Evolutionary conservation across 2,888 invertebrate genomes (phyloP).

Genomic region (Acleris sparsana): DNA sequence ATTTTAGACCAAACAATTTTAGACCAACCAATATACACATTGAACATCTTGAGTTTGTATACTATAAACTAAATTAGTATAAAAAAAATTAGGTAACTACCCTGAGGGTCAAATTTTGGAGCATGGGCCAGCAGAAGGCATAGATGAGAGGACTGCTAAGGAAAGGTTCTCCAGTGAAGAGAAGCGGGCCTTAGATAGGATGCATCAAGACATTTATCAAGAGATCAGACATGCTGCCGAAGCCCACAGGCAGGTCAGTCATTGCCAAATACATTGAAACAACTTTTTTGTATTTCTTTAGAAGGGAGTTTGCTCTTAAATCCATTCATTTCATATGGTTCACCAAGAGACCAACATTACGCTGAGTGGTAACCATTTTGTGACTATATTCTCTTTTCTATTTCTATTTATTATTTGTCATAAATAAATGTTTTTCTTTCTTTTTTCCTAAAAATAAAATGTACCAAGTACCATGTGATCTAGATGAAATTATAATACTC

Average conservation of each 20-base stretch:
- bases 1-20: no score
- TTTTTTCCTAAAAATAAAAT: no score
- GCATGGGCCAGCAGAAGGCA: constrained; percentile 87
- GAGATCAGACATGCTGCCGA: constrained; percentile 98
- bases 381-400: no score
- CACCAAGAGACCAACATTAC: no score
- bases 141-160: constrained; percentile 93
- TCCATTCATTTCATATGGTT: no score
- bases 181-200: constrained; percentile 94
- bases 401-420: no score
- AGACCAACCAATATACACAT: no score
- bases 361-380: no score
- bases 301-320: no score
- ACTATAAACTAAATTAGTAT: background rate
- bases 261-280: background rate
- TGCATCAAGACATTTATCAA: constrained; percentile 96
- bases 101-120: constrained; percentile 96
- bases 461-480: no score
- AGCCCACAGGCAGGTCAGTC: constrained; percentile 94
- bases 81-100: constrained; percentile 79
- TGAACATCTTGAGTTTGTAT: background rate
- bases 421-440: no score
- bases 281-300: background rate
- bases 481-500: no score
- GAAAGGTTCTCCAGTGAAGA: constrained; percentile 93